Evolutionary conservation across 2,888 invertebrate genomes (phyloP), one percentile per base, ranked within the genome.

Genomic region (Lithodes maja): DNA sequence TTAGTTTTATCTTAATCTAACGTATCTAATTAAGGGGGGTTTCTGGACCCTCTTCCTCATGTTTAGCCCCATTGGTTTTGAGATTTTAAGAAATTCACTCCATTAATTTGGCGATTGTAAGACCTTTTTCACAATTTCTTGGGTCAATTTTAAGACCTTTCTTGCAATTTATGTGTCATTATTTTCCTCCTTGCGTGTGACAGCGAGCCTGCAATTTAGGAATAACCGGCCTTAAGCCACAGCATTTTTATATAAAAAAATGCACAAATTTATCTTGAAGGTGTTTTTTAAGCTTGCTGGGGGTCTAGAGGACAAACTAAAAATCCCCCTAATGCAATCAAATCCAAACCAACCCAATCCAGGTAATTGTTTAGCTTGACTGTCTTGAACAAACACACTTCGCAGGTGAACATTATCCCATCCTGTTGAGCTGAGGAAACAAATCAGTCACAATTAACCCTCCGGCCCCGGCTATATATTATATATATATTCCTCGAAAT

Each of bases 331-430:
- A 33, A 33, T 33, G 33, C 33, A 33, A 33, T 33, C 33, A 33
- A 33, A 33, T 33, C 33, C 33, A 0, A 33, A 33, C 33, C 33
- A 33, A 33, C 33, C 33, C 33, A 33, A 33, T 33, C 90, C 49
- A 90, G 75, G 54, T 85, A 91, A 80, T 89, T 91, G 84, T 90
- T 90, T 55, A 71, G 86, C 75, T 92, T 91, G 12, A 92, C 89
- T 1, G 92, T 91, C 84, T 92, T 91, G 86, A 91, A 92, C 17
- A 80, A 86, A 74, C 92, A 92, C 33, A 83, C 17, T 50, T 75
- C 84, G 81, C 92, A 92, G 2, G 91, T 87, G 68, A 91, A 91
- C 54, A 92, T 81, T 12, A 92, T 61, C 74, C 87, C 87, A 79
- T 85, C 83, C 7, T 55, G 84, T 15, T 82, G 90, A 74, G 90